Conservation (phyloP, 2,888 invertebrate species). For the Rosalia funebris region DNA sequence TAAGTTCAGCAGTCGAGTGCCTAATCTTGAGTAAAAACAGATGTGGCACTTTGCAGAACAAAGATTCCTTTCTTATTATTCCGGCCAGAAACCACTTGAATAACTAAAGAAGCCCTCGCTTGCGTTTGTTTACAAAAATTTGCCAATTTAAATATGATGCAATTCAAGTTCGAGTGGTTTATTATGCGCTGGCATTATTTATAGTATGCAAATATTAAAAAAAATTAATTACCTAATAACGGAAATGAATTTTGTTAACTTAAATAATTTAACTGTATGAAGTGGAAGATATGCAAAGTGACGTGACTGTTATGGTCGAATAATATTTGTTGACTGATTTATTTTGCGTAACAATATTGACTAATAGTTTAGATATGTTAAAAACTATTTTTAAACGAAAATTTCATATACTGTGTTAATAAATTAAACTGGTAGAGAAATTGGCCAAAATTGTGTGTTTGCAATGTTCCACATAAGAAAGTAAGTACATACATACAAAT, state of each 20-base stretch:
- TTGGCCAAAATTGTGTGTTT: too few relatives aligned
- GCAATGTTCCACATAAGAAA: too few relatives aligned
- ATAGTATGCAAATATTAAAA: neutral
- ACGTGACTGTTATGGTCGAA: neutral
- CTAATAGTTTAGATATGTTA: neutral
- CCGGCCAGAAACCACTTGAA: conserved; percentile 44
- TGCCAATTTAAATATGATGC: conserved; percentile 38
- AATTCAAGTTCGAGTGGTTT: conserved; percentile 20
- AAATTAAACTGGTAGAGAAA: too few relatives aligned
- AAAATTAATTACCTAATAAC: neutral
- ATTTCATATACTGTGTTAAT: too few relatives aligned
- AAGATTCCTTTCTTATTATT: conserved; percentile 50
- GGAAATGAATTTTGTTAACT: neutral
- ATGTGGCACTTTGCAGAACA: conserved; percentile 51
- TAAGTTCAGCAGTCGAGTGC: conserved; percentile 50
- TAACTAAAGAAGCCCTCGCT: conserved; percentile 34
- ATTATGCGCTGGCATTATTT: conserved; percentile 1
- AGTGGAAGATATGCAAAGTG: neutral
- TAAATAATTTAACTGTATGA: neutral
- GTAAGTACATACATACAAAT: too few relatives aligned
- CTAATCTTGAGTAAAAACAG: conserved; percentile 55
- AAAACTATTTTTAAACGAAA: too few relatives aligned
- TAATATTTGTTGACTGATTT: neutral
- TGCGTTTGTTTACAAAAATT: conserved; percentile 38
- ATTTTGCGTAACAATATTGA: neutral